Evolutionary conservation across 2,113 vertebrate genomes (phyloP).

Genomic region (Melanotaenia duboulayi): DNA sequence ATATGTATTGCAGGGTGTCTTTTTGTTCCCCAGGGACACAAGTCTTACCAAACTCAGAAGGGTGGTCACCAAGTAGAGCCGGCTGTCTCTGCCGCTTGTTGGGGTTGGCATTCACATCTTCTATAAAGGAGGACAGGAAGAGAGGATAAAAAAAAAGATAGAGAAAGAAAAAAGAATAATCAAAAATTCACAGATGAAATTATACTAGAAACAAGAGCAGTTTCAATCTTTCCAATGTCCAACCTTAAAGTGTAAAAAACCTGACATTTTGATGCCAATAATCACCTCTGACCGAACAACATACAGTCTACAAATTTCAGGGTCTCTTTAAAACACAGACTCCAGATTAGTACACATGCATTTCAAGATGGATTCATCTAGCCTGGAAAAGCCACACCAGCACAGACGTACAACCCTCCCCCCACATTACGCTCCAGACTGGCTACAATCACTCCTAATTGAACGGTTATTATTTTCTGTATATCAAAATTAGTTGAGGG

Average conservation of each 20-base stretch:
- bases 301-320: not conserved
- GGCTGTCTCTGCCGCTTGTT: conserved; percentile 94
- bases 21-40: not conserved
- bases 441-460: conserved; percentile 7
- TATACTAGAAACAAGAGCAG: not conserved
- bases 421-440: conserved; percentile 6
- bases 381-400: not conserved
- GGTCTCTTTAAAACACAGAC: not conserved
- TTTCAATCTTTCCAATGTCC: conserved; percentile 14
- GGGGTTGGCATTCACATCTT: conserved; percentile 88
- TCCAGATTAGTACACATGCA: conserved; percentile 35
- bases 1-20: not conserved
- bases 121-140: conserved; percentile 55
- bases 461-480: not conserved
- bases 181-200: conserved; percentile 4
- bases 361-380: not conserved
- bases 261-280: not conserved
- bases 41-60: conserved; percentile 88
- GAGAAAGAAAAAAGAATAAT: not conserved
- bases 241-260: not conserved
- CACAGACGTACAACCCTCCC: not conserved
- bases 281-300: not conserved
- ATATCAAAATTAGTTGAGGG: not conserved
- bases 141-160: not conserved
- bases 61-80: conserved; percentile 91